Conservation (phyloP, 2,113 vertebrate species). For the Siphamia tubifer region DNA sequence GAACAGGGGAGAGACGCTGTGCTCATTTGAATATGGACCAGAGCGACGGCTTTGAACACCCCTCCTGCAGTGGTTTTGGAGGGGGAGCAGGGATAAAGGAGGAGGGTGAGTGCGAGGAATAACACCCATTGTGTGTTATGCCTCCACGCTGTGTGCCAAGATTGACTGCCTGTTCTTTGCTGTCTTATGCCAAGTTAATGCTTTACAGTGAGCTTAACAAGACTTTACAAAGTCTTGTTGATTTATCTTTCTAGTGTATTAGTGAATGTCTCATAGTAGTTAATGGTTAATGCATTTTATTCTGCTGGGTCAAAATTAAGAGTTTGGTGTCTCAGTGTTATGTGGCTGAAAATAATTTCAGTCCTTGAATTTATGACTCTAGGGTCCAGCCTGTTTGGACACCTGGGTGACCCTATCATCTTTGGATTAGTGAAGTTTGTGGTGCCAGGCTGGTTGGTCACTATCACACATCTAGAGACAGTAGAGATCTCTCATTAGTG, state of each 20-base stretch:
- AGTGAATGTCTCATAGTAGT: background rate
- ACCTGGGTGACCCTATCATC: slow-evolving; percentile 37
- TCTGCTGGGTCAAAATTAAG: too few species aligned
- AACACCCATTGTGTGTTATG: slow-evolving; percentile 67
- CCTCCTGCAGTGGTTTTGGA: slow-evolving; percentile 49
- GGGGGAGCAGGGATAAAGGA: background rate
- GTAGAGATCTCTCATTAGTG: slow-evolving; percentile 41
- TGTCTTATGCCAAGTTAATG: slow-evolving; percentile 46
- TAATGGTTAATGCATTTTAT: too few species aligned
- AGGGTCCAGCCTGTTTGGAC: slow-evolving; percentile 28
- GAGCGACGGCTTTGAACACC: slow-evolving; percentile 75
- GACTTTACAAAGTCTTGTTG: slow-evolving; percentile 9
- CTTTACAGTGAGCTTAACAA: slow-evolving; percentile 24
- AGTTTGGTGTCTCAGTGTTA: background rate
- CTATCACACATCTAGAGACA: slow-evolving; percentile 21
- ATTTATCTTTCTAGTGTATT: background rate
- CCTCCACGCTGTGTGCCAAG: slow-evolving; percentile 46
- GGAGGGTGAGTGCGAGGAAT: slow-evolving; percentile 45
- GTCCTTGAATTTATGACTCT: slow-evolving; percentile 33
- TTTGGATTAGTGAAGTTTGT: slow-evolving; percentile 8
- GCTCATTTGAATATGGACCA: slow-evolving; percentile 71
- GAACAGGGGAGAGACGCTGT: slow-evolving; percentile 33
- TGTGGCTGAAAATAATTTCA: slow-evolving; percentile 19
- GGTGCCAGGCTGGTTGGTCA: slow-evolving; percentile 51
- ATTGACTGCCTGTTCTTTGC: slow-evolving; percentile 36